Percentiles rank a stretch among this genome's conserved stretches.
Evolutionary conservation across 2,888 invertebrate species (phyloP).

Genomic region (Hypselothyrea guttata): DNA sequence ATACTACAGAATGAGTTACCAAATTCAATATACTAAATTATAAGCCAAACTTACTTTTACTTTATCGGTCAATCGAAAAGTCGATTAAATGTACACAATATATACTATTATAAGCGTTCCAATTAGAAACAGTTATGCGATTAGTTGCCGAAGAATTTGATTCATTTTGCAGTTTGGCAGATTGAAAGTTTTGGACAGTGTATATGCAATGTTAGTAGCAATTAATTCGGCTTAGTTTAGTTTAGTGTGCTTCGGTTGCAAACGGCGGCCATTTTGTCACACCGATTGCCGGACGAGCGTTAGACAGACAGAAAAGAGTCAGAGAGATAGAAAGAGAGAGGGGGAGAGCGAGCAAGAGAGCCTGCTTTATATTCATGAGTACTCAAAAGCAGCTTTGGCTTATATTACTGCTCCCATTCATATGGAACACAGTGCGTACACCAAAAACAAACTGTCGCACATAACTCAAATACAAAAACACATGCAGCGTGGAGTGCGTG

Average conservation of each 20-base stretch:
- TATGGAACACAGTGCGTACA: constrained; percentile 42
- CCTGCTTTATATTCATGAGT: constrained; percentile 57
- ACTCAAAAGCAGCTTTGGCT: constrained; percentile 72
- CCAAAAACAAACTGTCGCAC: constrained; percentile 66
- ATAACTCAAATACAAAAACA: constrained; percentile 73
- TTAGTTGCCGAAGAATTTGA: too few species aligned
- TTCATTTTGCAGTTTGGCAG: constrained; percentile 28
- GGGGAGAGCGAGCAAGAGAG: background rate
- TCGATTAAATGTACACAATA: too few species aligned
- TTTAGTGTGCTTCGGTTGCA: constrained; percentile 74
- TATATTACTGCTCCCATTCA: constrained; percentile 67
- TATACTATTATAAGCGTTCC: too few species aligned
- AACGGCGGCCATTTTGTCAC: constrained; percentile 75
- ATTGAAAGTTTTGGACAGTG: constrained; percentile 75
- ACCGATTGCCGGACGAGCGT: constrained; percentile 55
- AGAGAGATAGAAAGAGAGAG: constrained; percentile 10
- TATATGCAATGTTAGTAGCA: constrained; percentile 62
- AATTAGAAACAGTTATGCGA: too few species aligned
- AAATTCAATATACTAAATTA: too few species aligned
- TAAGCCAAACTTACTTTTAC: too few species aligned
- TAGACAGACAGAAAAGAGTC: constrained; percentile 17
- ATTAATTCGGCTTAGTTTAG: constrained; percentile 77
- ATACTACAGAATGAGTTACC: too few species aligned
- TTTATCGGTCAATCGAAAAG: too few species aligned
- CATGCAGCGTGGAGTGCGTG: constrained; percentile 1